Evolutionary conservation across 2,113 vertebrate species (phyloP).

Genomic region (Miniopterus natalensis): DNA sequence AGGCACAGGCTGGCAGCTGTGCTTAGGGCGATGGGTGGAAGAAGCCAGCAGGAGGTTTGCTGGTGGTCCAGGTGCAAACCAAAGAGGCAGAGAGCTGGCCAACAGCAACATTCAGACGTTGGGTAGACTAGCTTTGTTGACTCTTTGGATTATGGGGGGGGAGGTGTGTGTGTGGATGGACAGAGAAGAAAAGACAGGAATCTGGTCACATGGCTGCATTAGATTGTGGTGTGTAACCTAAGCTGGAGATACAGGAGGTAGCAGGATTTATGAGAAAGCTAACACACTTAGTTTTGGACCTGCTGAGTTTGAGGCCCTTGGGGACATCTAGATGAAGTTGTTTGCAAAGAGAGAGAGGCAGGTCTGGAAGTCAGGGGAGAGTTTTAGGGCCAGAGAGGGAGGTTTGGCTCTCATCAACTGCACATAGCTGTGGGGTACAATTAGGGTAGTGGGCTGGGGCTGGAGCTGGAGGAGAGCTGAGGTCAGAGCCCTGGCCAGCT

Average conservation of each 20-base stretch:
- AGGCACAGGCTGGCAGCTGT: background rate
- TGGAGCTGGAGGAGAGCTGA: background rate
- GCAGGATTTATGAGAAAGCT: background rate
- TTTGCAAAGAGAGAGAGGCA: background rate
- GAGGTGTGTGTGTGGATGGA: too few relatives aligned
- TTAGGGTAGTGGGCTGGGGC: too few relatives aligned
- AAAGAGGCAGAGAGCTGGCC: background rate
- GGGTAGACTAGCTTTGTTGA: background rate
- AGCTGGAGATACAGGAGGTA: background rate
- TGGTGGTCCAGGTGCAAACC: background rate
- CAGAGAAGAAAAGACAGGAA: background rate
- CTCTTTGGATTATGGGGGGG: background rate
- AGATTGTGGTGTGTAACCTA: accelerated
- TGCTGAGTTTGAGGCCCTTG: background rate
- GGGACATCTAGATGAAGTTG: background rate
- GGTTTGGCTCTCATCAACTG: background rate
- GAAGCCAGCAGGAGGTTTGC: background rate
- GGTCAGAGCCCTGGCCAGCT: accelerated
- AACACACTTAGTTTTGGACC: background rate
- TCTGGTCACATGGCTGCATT: background rate
- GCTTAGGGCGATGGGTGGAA: background rate
- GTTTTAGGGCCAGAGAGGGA: background rate
- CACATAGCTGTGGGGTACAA: too few relatives aligned
- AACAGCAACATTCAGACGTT: background rate
- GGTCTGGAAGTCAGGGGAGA: background rate